Percentiles rank a stretch among this genome's conserved stretches.
Evolutionary conservation across 2,113 vertebrate species (phyloP).

Genomic region (Spea multiplicata): DNA sequence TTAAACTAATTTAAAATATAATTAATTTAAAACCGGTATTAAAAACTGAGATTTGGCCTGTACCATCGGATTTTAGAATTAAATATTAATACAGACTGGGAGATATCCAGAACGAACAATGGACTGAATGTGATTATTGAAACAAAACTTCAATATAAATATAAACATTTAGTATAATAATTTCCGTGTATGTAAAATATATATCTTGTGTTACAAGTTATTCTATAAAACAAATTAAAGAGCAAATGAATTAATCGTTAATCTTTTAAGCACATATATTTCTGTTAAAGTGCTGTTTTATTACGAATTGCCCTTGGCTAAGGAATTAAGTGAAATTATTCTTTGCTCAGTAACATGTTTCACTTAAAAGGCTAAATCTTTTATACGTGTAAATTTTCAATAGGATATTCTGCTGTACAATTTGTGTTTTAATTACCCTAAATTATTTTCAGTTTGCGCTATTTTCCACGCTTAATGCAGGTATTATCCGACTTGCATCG

Average conservation of each 20-base stretch:
- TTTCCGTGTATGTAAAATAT: background rate
- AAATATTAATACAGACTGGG: conserved; percentile 85
- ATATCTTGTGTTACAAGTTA: conserved; percentile 25
- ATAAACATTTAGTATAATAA: too few relatives aligned
- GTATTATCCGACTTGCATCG: too few relatives aligned
- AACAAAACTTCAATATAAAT: too few relatives aligned
- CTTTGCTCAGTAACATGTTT: conserved; percentile 4
- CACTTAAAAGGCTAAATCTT: conserved; percentile 18
- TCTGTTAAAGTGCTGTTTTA: too few relatives aligned
- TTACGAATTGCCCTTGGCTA: background rate
- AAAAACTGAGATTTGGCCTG: conserved; percentile 42
- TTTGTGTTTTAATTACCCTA: background rate
- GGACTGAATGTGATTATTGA: conserved; percentile 71
- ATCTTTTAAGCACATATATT: too few relatives aligned
- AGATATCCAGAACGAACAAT: conserved; percentile 73
- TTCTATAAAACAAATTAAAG: conserved; percentile 2
- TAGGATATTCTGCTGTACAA: background rate
- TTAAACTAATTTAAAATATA: background rate
- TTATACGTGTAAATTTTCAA: conserved; percentile 23
- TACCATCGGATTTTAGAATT: conserved; percentile 82
- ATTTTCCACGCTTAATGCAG: background rate
- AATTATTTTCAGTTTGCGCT: background rate
- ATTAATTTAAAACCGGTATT: too few relatives aligned
- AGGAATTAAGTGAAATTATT: background rate
- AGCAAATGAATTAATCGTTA: too few relatives aligned